Base-by-base conservation (phyloP, 2,113 vertebrate species). In the Taxidea taxus region DNA sequence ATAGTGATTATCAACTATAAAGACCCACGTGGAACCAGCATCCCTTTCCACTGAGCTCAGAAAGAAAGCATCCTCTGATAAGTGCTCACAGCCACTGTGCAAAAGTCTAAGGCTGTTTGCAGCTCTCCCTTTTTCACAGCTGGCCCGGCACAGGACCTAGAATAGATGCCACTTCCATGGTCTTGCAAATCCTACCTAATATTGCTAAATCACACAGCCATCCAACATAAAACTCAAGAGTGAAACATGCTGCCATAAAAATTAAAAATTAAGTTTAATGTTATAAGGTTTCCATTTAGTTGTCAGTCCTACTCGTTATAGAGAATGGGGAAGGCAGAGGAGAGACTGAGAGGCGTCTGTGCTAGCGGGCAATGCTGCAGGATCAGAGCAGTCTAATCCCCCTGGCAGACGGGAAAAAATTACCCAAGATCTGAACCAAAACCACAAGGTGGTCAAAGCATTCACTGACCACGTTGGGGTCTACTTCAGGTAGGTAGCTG, bases 1-100 rank as follows among this genome's bases (percentile, higher is more conserved):
- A 98, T 97, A 96, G 96, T 90, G 97, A 98, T 98, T 97, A 97
- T 96, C 96, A 96, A 34, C 96, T 94, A 94, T 77, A 95, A 93
- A 97, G 92, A 66, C 96, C 80, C 87, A 4, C 8, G 2, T 89
- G 95, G 83, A 91, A 51, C 42, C 80, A 72, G 83, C 60, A 70
- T 75, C 92, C 93, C 84, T 89, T 86, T 91, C 97, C 86, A 86
- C 39, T 44, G 96, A 96, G 91, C 86, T 97, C 89, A 84, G 91
- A 91, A 90, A 95, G 90, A 89, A 56, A 47, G 68, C 27, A 29
- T 42, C 91, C 90, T 97, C 95, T 98, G 97, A 97, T 95, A 96
- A 97, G 82, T 56, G 27, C 90, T 90, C 96, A 60, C 75, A 90
- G 93, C 58, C 70, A 84, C 95, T 90, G 27, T 58, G 80, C 77